Base-by-base conservation (phyloP, 1,140 invertebrate genomes). In the Chionoecetes opilio region DNA sequence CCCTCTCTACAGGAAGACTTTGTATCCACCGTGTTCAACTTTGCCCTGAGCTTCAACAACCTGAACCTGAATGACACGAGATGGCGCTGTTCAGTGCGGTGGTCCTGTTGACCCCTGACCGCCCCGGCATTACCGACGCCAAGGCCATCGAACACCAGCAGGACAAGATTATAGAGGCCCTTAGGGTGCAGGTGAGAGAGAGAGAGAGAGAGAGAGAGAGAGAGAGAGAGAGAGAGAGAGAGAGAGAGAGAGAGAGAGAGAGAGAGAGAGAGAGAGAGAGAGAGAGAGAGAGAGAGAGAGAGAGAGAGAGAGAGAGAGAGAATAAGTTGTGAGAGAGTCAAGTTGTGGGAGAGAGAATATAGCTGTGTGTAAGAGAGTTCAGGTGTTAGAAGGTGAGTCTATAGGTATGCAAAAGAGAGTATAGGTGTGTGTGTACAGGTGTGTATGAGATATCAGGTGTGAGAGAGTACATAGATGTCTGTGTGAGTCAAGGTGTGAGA, bases 1-100 rank as follows among this genome's bases (percentile, higher is more conserved):
- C 34, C 87, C 21, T 41, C 5, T n/a, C 46, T 37, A 89, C 97
- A 98, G 98, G 97, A 97, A 82, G 98, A 98, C 91, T 99, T 99
- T 96, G 98, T 98, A 0, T 97, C 98, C 17, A 98, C 98, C 0
- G 96, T 99, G 96, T 97, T 98, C 96, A 98, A 98, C 96, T 99
- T 99, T 97, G 98, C 98, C 53, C 97, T 98, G 93, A 97, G 98
- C 17, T 97, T 99, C 96, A 98, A 98, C 96, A 97, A 98, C 41
- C 97, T 99, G 96, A 98, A 98, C 95, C 97, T 99, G 96, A 98
- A 98, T 96, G 99, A 99, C 96, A 98, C 98, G 99, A 99, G 97
- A 97, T 99, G 95, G 99, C 98, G 0, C 97, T 99, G 34, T 99
- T 99, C 97, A 98, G 98, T 8, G 99, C 98, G 26, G 98, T 99